Percentiles rank a stretch among this genome's conserved stretches.
phyloP scores from a whole-genome alignment of 2,888 invertebrate species.

The Drosophila rubida region DNA sequence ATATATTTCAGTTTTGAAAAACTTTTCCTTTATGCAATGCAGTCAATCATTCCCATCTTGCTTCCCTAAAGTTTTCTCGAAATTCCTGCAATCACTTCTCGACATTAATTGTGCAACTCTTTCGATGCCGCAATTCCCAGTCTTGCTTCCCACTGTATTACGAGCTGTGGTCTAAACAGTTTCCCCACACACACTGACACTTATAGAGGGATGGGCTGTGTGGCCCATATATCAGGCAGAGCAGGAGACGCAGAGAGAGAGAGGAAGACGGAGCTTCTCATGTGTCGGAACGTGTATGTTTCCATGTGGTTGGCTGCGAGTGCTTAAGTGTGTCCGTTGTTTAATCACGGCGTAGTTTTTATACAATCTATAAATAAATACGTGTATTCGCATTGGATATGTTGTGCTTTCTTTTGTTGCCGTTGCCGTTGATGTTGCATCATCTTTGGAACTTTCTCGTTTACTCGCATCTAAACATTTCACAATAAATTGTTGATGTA shows the following conservation, averaged over 20 bases:
- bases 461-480: constrained; percentile 51
- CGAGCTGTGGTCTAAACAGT: constrained; percentile 10
- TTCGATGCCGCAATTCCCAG: not conserved
- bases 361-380: constrained; percentile 48
- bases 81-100: not conserved
- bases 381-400: constrained; percentile 42
- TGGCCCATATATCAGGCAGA: constrained; percentile 2
- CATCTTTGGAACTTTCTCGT: constrained; percentile 55
- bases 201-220: not conserved
- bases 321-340: constrained; percentile 58
- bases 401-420: constrained; percentile 37
- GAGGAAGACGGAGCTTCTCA: constrained; percentile 1
- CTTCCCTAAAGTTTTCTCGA: not conserved
- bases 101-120: constrained; percentile 11
- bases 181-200: not conserved
- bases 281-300: constrained; percentile 12
- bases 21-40: too few relatives aligned
- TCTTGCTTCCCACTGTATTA: not conserved
- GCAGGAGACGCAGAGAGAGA: not conserved
- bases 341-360: constrained; percentile 63
- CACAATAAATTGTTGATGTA: constrained; percentile 52
- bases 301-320: constrained; percentile 29
- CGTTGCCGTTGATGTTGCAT: constrained; percentile 52
- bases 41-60: too few relatives aligned
- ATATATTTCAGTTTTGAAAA: too few relatives aligned